Conservation (phyloP, 2,888 invertebrate species). For the Drosophila setosimentum region DNA sequence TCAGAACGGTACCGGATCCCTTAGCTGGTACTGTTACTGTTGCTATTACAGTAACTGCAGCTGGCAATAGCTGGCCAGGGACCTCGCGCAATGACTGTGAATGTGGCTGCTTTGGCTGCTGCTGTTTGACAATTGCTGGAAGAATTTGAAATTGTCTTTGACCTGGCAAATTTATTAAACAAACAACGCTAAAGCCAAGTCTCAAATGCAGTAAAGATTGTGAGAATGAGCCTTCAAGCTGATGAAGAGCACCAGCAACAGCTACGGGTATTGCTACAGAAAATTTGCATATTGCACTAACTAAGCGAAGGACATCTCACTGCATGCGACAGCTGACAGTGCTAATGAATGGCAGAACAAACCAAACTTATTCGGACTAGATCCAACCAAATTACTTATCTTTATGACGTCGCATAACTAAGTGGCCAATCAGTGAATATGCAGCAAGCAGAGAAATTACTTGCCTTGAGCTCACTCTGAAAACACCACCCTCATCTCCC, state of each 20-base stretch:
- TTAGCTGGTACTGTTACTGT: constrained; percentile 38
- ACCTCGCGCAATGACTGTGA: constrained; percentile 38
- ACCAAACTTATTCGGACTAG: constrained; percentile 15
- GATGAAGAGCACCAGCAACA: constrained; percentile 17
- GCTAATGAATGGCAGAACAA: constrained; percentile 61
- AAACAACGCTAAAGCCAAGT: constrained; percentile 57
- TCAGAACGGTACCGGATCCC: constrained; percentile 54
- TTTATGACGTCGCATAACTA: constrained; percentile 71
- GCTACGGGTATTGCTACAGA: constrained; percentile 7
- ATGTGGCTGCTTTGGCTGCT: constrained; percentile 30
- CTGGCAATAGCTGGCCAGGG: constrained; percentile 38
- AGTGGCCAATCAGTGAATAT: constrained; percentile 68
- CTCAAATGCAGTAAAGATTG: constrained; percentile 42
- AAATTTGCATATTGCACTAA: constrained; percentile 70
- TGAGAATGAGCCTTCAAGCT: constrained; percentile 40
- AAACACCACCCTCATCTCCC: background rate
- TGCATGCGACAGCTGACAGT: constrained; percentile 46
- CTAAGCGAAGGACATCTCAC: constrained; percentile 58
- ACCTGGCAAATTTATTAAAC: constrained; percentile 71
- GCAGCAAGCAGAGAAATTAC: constrained; percentile 58
- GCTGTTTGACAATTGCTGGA: constrained; percentile 75
- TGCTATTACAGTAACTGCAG: constrained; percentile 34
- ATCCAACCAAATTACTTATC: constrained; percentile 55
- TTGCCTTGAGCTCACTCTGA: constrained; percentile 19
- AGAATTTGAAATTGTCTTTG: constrained; percentile 79